Percentiles rank a stretch among this genome's conserved stretches.
Conservation (phyloP, 2,797 vertebrate species). For the Notamacropus eugenii region DNA sequence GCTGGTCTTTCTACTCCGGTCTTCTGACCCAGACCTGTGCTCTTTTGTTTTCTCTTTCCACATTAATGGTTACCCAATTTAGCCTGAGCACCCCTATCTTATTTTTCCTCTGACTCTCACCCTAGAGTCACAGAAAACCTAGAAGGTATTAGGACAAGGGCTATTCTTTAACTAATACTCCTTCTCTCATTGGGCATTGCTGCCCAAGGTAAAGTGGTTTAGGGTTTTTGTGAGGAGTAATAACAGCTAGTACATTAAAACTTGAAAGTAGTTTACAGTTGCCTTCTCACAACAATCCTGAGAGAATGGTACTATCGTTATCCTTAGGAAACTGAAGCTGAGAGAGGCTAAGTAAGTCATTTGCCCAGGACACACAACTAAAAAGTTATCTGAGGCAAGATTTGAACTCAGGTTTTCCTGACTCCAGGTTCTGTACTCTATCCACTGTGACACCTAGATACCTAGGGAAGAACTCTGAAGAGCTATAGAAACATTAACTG, state of each 20-base stretch:
- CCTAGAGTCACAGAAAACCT: background rate
- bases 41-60: background rate
- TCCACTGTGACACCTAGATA: background rate
- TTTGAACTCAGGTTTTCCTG: background rate
- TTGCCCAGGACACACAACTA: background rate
- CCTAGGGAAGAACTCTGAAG: background rate
- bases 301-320: background rate
- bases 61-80: background rate
- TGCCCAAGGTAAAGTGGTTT: background rate
- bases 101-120: background rate
- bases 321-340: background rate
- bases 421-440: background rate
- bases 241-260: background rate
- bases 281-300: background rate
- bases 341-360: no score
- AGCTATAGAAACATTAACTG: background rate
- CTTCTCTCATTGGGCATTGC: background rate
- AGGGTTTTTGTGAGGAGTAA: background rate
- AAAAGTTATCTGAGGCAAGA: background rate
- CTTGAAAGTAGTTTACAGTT: background rate
- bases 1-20: background rate
- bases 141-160: background rate
- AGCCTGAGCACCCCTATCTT: background rate
- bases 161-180: background rate
- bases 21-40: background rate